phyloP scores from a whole-genome alignment of 2,888 invertebrate genomes.

The Baccha elongata region DNA sequence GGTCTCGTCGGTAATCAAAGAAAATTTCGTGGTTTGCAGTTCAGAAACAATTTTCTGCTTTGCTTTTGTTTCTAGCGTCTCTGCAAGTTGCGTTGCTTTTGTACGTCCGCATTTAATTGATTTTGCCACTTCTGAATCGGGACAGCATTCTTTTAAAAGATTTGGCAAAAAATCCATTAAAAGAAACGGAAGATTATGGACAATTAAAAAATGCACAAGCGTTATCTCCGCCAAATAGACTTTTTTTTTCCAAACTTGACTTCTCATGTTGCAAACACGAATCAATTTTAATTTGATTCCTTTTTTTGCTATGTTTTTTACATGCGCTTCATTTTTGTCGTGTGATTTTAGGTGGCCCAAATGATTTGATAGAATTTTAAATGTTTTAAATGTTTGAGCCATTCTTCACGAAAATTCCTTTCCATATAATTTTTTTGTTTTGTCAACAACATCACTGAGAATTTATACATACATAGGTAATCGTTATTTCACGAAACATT shows the following conservation, averaged over 20 bases:
- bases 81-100: conserved; percentile 16
- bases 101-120: conserved; percentile 20
- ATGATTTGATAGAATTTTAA: conserved; percentile 23
- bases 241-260: conserved; percentile 16
- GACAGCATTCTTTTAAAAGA: conserved; percentile 14
- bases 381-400: conserved; percentile 23
- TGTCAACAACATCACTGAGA: no score
- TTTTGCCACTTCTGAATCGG: conserved; percentile 11
- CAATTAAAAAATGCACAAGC: background rate
- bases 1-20: conserved; percentile 46
- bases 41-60: background rate
- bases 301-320: conserved; percentile 12
- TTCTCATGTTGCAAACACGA: conserved; percentile 12
- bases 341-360: conserved; percentile 23
- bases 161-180: conserved; percentile 2
- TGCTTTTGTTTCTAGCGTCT: conserved; percentile 7
- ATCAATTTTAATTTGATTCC: conserved; percentile 31
- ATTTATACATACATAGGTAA: background rate
- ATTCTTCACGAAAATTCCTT: conserved; percentile 10
- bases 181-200: conserved; percentile 15
- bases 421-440: conserved; percentile 1
- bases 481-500: background rate
- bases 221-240: background rate
- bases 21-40: conserved; percentile 49
- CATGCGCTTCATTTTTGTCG: background rate